A percentile compares a stretch with the other conserved stretches of the same genome.
phyloP scores from a whole-genome alignment of 2,113 vertebrate species.

The Oreochromis tanganicae region DNA sequence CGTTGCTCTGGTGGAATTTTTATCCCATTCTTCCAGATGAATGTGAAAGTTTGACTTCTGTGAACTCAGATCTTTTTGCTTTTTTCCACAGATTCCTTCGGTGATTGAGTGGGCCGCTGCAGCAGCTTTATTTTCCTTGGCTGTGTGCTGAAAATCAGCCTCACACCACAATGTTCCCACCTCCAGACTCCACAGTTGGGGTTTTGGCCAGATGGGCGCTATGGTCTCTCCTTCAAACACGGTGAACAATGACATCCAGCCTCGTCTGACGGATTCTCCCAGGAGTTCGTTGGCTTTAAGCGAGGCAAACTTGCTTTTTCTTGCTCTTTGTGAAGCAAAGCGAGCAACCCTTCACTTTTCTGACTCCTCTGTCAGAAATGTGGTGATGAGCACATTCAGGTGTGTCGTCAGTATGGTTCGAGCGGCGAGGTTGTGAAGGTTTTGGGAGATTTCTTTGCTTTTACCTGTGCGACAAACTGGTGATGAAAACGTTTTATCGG shows the following conservation, averaged over 20 bases:
- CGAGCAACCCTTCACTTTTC: background rate
- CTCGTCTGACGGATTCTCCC: background rate
- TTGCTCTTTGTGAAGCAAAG: rapidly evolving
- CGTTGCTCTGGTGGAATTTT: background rate
- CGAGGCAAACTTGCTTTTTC: background rate
- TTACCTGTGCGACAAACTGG: background rate
- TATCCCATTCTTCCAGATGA: background rate
- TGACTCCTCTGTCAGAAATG: background rate
- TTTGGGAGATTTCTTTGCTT: background rate
- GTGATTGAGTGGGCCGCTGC: background rate
- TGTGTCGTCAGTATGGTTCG: background rate
- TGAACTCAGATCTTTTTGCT: background rate
- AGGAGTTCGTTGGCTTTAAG: background rate
- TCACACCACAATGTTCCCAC: background rate
- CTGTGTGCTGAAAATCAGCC: background rate
- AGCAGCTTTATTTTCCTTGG: background rate
- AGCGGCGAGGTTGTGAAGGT: background rate
- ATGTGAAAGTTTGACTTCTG: background rate
- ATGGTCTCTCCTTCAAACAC: background rate
- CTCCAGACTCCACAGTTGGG: background rate
- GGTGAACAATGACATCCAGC: background rate
- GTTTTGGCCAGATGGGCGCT: background rate
- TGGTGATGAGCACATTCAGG: no score
- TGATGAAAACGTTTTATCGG: background rate
- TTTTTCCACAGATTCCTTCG: background rate